Evolutionary conservation across 1,140 invertebrate species (phyloP), one percentile per base, ranked within the genome.

Genomic region (Saccostrea glomerata): DNA sequence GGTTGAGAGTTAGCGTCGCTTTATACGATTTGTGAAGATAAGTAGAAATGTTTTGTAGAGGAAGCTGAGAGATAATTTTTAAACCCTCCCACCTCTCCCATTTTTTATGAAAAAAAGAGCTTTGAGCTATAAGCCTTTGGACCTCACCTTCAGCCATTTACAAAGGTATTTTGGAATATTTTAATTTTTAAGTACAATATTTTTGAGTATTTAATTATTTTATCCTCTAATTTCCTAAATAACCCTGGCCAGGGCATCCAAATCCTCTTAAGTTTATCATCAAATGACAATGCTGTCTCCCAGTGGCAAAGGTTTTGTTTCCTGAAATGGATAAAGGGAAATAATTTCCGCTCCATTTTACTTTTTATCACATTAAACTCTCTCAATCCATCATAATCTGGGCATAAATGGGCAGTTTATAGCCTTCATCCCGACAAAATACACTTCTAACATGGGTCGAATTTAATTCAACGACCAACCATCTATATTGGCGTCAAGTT

Each of bases 321-420:
- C 70, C 70, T 77, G 70, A 77, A 36, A 77, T 25, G 25, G 25
- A 36, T 77, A 63, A 36, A 23, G 30, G 30, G 17, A 77, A 77
- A 77, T 77, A 30, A 77, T 77, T 77, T 77, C 70, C 70, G 70
- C 70, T 77, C 25, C 70, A 30, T 77, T 77, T 77, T 77, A 30
- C 30, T 77, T 73, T 30, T 73, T 77, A 77, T 77, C 70, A 25
- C 23, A 77, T 77, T 30, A 77, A 77, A 36, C 70, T 77, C 23
- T 30, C 25, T 77, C 70, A 77, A 77, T 77, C 25, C 25, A 36
- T 36, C 25, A 77, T 77, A 77, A 77, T 77, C 70, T 77, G 70
- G 70, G 30, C 13, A 77, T 25, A 77, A 77, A 77, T 30, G 23
- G 70, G 13, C 70, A 23, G 70, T 77, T 77, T 77, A 77, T 77